These are phyloP conservation scores for Vannuccia rotundouncinata DNA, from an alignment of 2,888 invertebrate genomes.

Conservation along the genomic window DNA sequence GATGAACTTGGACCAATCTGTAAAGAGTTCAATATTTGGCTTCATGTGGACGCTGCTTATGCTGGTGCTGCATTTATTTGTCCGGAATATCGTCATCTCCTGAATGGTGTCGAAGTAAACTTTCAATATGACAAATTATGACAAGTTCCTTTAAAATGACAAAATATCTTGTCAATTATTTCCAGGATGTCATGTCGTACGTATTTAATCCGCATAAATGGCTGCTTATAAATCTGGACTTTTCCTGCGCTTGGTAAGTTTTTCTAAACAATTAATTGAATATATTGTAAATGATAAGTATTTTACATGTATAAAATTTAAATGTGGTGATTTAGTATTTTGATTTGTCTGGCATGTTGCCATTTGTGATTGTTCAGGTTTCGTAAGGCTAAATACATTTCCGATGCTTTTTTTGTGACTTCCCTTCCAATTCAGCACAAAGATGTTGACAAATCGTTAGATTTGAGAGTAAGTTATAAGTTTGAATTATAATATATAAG, in stretches of 20 bases:
- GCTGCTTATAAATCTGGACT: slow-evolving; percentile 41
- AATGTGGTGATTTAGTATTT: too few relatives aligned
- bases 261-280: background rate
- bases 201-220: slow-evolving; percentile 41
- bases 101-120: slow-evolving; percentile 39
- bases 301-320: too few relatives aligned
- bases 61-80: slow-evolving; percentile 59
- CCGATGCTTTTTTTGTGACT: slow-evolving; percentile 54
- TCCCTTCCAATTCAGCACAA: slow-evolving; percentile 55
- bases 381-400: slow-evolving; percentile 62
- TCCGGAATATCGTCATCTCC: slow-evolving; percentile 36
- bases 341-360: too few relatives aligned
- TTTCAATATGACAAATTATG: background rate
- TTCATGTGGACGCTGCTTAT: slow-evolving; percentile 89
- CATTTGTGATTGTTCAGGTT: too few relatives aligned
- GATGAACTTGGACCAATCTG: slow-evolving; percentile 77
- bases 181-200: slow-evolving; percentile 42
- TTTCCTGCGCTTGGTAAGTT: slow-evolving; percentile 61
- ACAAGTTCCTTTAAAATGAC: too few relatives aligned
- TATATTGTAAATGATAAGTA: too few relatives aligned
- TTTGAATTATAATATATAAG: too few relatives aligned
- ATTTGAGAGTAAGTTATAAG: slow-evolving; percentile 50
- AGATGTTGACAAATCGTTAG: slow-evolving; percentile 49
- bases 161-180: slow-evolving; percentile 66
- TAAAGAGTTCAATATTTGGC: slow-evolving; percentile 65